Percentiles rank a stretch among this genome's conserved stretches.
Conservation (phyloP, 2,113 vertebrate species). For the Neogobius melanostomus region DNA sequence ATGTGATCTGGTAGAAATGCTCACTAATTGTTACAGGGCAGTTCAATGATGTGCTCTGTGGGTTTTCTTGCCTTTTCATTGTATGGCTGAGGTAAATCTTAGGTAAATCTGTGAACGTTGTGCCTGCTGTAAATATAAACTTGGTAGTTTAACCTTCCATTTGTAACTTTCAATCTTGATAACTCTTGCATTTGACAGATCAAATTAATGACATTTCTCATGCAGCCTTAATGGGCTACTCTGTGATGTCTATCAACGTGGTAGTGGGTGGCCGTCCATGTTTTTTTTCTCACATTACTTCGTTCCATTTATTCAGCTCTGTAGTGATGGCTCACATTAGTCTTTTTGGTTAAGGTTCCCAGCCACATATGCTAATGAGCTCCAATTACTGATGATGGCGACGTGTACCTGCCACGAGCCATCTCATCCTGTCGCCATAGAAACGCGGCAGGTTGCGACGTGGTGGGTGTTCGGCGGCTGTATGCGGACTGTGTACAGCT, state of each 20-base stretch:
- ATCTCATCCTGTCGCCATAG: slow-evolving; percentile 41
- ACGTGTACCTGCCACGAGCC: slow-evolving; percentile 34
- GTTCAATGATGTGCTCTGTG: no score
- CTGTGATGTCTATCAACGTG: neutral
- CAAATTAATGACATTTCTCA: neutral
- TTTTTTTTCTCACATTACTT: neutral
- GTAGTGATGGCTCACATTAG: neutral
- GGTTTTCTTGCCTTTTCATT: no score
- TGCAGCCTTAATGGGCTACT: neutral
- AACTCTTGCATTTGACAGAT: no score
- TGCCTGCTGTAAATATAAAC: no score
- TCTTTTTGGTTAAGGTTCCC: slow-evolving; percentile 26
- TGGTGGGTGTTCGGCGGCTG: slow-evolving; percentile 33
- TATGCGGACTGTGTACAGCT: slow-evolving; percentile 31
- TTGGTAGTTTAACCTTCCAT: no score
- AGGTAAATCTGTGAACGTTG: no score
- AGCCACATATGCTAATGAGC: slow-evolving; percentile 27
- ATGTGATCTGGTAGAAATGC: no score
- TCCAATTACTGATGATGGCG: slow-evolving; percentile 44
- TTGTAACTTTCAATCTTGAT: no score
- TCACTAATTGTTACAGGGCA: no score
- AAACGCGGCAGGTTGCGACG: slow-evolving; percentile 39
- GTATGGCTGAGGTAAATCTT: no score
- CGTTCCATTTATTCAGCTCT: neutral
- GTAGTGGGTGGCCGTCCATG: neutral